phyloP scores from a whole-genome alignment of 2,797 vertebrate species.

The Melanotaenia maccullochi region DNA sequence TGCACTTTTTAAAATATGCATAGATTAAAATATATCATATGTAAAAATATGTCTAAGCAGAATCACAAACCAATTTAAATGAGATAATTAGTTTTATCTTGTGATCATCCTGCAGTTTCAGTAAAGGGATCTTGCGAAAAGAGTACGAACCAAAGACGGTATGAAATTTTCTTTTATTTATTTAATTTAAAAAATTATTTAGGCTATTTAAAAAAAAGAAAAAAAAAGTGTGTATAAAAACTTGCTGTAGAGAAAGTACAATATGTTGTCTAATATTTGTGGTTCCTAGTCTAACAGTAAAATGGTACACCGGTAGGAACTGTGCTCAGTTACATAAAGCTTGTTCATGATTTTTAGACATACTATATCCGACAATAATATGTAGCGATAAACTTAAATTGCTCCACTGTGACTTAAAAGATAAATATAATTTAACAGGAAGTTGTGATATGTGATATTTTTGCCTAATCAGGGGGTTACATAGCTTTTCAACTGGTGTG shows the following conservation, averaged over 20 bases:
- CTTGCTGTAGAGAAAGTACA: neutral
- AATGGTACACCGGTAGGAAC: neutral
- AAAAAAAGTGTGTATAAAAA: neutral
- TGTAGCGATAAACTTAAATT: neutral
- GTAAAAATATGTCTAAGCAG: no score
- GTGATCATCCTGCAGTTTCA: neutral
- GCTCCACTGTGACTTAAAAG: neutral
- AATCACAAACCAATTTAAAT: no score
- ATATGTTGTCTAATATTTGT: neutral
- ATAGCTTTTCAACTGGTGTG: constrained; percentile 59
- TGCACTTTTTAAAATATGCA: no score
- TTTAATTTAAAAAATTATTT: neutral
- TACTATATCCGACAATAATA: neutral
- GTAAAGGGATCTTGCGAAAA: neutral
- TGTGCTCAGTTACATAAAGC: constrained; percentile 4
- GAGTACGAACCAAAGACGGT: neutral
- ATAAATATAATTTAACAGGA: constrained; percentile 10
- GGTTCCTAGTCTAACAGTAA: constrained; percentile 11
- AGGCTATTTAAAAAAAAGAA: neutral
- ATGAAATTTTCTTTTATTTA: no score
- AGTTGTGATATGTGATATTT: constrained; percentile 44
- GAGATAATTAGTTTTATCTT: no score
- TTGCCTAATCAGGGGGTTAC: constrained; percentile 57
- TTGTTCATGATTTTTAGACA: neutral
- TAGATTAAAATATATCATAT: no score